phyloP scores from a whole-genome alignment of 2,888 invertebrate species.

The Sesia apiformis region DNA sequence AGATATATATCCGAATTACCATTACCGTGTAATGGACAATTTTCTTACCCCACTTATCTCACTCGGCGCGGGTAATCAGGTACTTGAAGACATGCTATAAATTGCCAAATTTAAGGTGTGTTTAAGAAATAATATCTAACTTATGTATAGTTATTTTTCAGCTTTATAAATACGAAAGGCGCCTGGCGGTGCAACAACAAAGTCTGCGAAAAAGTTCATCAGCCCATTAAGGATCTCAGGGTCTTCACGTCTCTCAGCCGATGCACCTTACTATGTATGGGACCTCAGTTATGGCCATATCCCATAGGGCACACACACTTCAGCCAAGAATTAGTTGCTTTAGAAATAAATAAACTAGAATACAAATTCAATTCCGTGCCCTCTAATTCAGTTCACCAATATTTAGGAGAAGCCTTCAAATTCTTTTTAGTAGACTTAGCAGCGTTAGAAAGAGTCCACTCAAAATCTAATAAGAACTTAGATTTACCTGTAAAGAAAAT shows the following conservation, averaged over 20 bases:
- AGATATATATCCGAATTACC: too few relatives aligned
- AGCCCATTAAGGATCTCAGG: slow-evolving; percentile 19
- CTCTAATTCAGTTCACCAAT: slow-evolving; percentile 34
- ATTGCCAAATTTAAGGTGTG: too few relatives aligned
- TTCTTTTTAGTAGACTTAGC: slow-evolving; percentile 63
- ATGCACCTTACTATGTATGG: slow-evolving; percentile 82
- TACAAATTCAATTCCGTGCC: slow-evolving; percentile 55
- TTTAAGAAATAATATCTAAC: not conserved
- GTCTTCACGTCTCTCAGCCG: slow-evolving; percentile 70
- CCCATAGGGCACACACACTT: slow-evolving; percentile 80
- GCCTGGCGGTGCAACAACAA: slow-evolving; percentile 35
- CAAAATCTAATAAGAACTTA: slow-evolving; percentile 20
- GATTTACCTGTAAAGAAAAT: slow-evolving; percentile 30
- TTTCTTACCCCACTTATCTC: too few relatives aligned
- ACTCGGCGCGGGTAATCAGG: too few relatives aligned
- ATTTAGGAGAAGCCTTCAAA: slow-evolving; percentile 56
- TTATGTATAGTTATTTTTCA: not conserved
- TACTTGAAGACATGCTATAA: too few relatives aligned
- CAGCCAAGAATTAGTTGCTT: slow-evolving; percentile 72
- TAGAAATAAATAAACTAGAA: slow-evolving; percentile 69
- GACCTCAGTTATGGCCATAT: slow-evolving; percentile 82
- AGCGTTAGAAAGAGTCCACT: slow-evolving; percentile 51
- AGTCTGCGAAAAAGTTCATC: slow-evolving; percentile 31
- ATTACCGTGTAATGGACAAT: too few relatives aligned
- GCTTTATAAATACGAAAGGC: slow-evolving; percentile 8